Conservation (phyloP, 2,113 vertebrate genomes). For the Rattus norvegicus region DNA sequence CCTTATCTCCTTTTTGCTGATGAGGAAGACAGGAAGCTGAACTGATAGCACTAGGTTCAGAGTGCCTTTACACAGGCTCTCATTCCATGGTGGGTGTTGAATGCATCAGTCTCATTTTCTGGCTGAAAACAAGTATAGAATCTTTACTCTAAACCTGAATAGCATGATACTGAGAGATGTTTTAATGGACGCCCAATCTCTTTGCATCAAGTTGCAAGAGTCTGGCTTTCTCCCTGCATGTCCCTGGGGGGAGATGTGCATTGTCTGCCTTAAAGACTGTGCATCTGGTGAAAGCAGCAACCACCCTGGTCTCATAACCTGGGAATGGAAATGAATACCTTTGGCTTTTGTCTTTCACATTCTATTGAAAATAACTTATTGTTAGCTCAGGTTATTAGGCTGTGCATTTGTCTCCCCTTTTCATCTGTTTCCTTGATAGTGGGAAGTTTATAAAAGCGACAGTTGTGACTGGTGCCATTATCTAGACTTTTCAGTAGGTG, state of each 20-base stretch:
- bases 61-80: constrained; percentile 62
- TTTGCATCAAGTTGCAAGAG: constrained; percentile 80
- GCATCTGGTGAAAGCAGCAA: constrained; percentile 75
- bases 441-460: constrained; percentile 60
- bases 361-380: constrained; percentile 75
- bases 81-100: constrained; percentile 63
- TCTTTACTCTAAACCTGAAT: constrained; percentile 70
- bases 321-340: constrained; percentile 80
- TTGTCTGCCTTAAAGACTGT: constrained; percentile 69
- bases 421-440: constrained; percentile 69
- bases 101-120: constrained; percentile 71
- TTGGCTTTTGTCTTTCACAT: constrained; percentile 75
- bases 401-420: constrained; percentile 46
- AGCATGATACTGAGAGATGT: constrained; percentile 72
- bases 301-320: constrained; percentile 61
- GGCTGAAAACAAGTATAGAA: constrained; percentile 62
- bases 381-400: constrained; percentile 70
- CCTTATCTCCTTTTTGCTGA: constrained; percentile 53
- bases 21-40: constrained; percentile 59
- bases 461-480: constrained; percentile 50
- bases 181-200: constrained; percentile 78
- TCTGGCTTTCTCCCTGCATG: constrained; percentile 72
- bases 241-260: constrained; percentile 71
- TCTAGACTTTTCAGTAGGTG: constrained; percentile 31
- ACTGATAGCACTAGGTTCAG: constrained; percentile 59